Evolutionary conservation across 2,888 invertebrate species (phyloP).

Genomic region (Ennomos quercinarius): DNA sequence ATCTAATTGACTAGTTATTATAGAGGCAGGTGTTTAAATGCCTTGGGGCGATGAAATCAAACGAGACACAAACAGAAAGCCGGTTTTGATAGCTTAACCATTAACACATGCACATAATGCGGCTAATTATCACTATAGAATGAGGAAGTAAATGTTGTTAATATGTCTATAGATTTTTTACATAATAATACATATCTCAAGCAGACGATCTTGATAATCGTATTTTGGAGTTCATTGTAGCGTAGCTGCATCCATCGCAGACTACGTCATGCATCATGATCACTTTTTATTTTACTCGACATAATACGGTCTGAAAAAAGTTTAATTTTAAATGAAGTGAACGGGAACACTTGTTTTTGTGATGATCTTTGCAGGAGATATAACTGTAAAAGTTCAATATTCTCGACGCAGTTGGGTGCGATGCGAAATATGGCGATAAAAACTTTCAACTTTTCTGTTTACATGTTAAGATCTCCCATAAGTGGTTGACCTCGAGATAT

Average conservation of each 20-base stretch:
- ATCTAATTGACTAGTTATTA: conserved; percentile 1
- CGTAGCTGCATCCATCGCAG: no score
- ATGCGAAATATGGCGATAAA: not conserved
- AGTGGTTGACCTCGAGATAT: conserved; percentile 39
- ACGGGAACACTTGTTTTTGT: conserved; percentile 14
- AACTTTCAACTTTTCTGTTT: conserved; percentile 5
- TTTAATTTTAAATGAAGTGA: conserved; percentile 8
- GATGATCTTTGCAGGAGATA: conserved; percentile 24
- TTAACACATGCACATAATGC: not conserved
- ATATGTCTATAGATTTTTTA: not conserved
- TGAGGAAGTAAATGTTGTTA: conserved; percentile 9
- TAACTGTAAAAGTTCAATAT: conserved; percentile 12
- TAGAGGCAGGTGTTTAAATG: conserved; percentile 15
- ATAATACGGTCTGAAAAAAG: not conserved
- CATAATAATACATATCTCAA: no score
- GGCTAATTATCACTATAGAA: not conserved
- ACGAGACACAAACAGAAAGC: conserved; percentile 17
- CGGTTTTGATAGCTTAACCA: not conserved
- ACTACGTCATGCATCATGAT: no score
- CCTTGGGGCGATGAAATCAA: conserved; percentile 4
- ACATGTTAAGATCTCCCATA: conserved; percentile 14
- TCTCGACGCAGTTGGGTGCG: not conserved
- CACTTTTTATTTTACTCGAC: no score
- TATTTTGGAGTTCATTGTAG: no score
- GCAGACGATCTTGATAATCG: no score